phyloP scores from a whole-genome alignment of 2,797 vertebrate species.

The Urosaurus nigricauda region DNA sequence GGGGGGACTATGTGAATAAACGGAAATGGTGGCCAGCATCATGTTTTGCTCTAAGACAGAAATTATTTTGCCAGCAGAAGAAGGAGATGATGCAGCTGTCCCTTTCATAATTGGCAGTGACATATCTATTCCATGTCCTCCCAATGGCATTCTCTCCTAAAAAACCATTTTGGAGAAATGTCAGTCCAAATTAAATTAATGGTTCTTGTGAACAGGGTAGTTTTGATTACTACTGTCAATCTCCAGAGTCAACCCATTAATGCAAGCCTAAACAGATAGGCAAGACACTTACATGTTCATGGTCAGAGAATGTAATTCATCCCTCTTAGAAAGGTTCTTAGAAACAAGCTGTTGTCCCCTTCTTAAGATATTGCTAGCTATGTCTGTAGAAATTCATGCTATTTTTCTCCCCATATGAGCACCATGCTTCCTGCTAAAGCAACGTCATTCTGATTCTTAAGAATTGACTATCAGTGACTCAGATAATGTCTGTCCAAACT shows the following conservation, averaged over 20 bases:
- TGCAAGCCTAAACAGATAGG: neutral
- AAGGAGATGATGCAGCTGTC: too few species aligned
- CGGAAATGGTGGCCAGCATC: neutral
- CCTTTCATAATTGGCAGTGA: neutral
- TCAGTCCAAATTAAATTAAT: slow-evolving; percentile 7
- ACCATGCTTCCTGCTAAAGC: neutral
- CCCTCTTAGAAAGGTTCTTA: neutral
- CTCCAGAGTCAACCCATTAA: neutral
- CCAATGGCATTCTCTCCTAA: neutral
- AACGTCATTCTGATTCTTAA: slow-evolving; percentile 2
- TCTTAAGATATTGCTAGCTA: neutral
- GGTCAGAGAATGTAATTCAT: neutral
- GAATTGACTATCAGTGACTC: neutral
- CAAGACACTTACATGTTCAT: neutral
- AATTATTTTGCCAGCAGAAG: neutral
- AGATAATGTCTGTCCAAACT: neutral
- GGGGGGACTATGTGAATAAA: neutral
- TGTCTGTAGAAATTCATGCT: neutral
- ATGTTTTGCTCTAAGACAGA: neutral
- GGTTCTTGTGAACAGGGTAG: neutral
- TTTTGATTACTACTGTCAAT: neutral
- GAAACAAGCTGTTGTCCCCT: neutral
- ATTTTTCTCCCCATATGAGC: neutral
- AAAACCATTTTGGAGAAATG: neutral
- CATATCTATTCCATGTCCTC: neutral